Conservation (phyloP, 2,888 invertebrate genomes). For the Suillia variegata region DNA sequence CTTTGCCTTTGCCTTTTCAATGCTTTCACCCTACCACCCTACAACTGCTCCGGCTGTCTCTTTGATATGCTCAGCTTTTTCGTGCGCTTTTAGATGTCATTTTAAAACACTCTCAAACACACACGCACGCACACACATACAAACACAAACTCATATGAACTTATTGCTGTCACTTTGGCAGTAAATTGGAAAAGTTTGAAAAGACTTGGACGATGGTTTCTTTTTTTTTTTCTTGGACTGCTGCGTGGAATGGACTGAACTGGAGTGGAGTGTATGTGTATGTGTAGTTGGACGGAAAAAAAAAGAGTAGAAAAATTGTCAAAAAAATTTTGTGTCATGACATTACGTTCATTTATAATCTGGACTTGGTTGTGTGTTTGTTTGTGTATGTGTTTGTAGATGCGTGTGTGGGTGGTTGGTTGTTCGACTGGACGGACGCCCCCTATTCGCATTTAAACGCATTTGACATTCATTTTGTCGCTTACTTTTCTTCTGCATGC, state of each 20-base stretch:
- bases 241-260: too few species aligned
- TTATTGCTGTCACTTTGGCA: conserved; percentile 46
- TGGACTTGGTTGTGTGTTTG: too few species aligned
- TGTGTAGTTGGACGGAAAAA: conserved; percentile 1
- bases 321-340: conserved; percentile 41
- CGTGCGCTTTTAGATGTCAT: neutral
- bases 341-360: conserved; percentile 45
- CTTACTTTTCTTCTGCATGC: too few species aligned
- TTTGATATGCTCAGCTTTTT: too few species aligned
- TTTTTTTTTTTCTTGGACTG: too few species aligned
- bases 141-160: conserved; percentile 36
- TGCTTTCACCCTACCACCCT: too few species aligned
- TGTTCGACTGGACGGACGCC: neutral
- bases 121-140: neutral
- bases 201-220: too few species aligned
- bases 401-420: conserved; percentile 17
- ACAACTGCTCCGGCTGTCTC: too few species aligned
- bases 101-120: neutral
- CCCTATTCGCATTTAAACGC: conserved; percentile 9
- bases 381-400: too few species aligned
- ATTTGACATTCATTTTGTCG: conserved; percentile 12
- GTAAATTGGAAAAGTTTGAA: conserved; percentile 53
- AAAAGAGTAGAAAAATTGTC: conserved; percentile 9
- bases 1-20: too few species aligned
- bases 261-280: too few species aligned